Conservation (phyloP, 2,888 invertebrate genomes). For the Germaria angustata region DNA sequence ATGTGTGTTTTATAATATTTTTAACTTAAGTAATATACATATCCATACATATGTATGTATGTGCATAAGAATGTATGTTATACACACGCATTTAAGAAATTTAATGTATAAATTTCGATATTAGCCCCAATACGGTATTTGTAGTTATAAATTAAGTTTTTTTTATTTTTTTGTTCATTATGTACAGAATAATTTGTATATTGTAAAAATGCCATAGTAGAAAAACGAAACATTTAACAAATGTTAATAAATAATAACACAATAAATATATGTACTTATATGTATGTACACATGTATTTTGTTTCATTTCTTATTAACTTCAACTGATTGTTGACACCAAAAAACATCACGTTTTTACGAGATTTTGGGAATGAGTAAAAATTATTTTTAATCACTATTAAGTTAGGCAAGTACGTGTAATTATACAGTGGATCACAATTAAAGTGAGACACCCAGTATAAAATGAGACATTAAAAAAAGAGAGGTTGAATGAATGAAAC, state of each 20-base stretch:
- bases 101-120: slow-evolving; percentile 35
- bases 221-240: slow-evolving; percentile 12
- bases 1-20: slow-evolving; percentile 14
- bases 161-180: slow-evolving; percentile 21
- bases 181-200: slow-evolving; percentile 24
- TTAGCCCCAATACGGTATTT: slow-evolving; percentile 27
- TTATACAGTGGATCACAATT: too few species aligned
- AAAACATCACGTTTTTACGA: too few species aligned
- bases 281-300: neutral
- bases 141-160: slow-evolving; percentile 46
- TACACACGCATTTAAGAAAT: slow-evolving; percentile 3
- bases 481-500: too few species aligned
- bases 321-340: neutral
- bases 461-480: too few species aligned
- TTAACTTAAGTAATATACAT: neutral
- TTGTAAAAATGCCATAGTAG: slow-evolving; percentile 48
- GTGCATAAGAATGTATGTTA: too few species aligned
- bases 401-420: too few species aligned
- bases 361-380: too few species aligned
- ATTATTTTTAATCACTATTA: too few species aligned
- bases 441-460: too few species aligned
- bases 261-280: too few species aligned
- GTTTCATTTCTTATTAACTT: neutral
- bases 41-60: neutral
- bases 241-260: slow-evolving; percentile 10